Evolutionary conservation across 2,888 invertebrate genomes (phyloP), one percentile per base, ranked within the genome.

Genomic region (Trisateles emortualis): DNA sequence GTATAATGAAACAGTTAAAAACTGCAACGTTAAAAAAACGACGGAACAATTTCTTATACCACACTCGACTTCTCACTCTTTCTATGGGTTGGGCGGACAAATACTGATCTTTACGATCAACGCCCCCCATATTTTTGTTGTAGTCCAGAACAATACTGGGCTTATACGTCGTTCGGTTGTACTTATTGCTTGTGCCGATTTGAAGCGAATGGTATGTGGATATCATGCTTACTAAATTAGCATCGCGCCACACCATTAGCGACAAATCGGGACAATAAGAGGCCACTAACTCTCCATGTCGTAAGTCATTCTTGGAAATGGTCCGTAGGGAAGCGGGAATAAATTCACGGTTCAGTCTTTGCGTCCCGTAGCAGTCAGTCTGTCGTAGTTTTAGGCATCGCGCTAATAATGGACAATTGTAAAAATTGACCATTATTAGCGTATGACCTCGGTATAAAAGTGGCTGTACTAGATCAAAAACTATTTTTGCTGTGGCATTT

Each of bases 231-330:
- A 62, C 69, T 33, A 69, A 39, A 22, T 66, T 71, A 29, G 63
- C 44, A 45, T 74, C 53, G 62, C 76, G 43, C 64, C 84, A 61
- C 81, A 85, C 38, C 84, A 87, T 64, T 78, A 88, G 49, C 79
- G 86, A 58, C 53, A 76, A 64, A 54, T 74, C 73, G 42, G 59
- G 39, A 52, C 52, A 52, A 40, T 66, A 66, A 35, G 19, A 64
- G 0, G 59, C 52, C 51, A 68, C 60, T 33, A 65, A 44, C 41
- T 72, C 64, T 36, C 66, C 70, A 6, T 52, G 43, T 40, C 67
- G 56, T 9, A 72, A 13, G 35, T 35, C 35, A 13, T 11, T 35
- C 8, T 67, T 69, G 0, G 45, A 56, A 10, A 68, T 4, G 26
- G 51, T 61, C 43, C 48, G 56, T 4, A 72, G 1, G 22, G 61